Evolutionary conservation across 1,140 invertebrate species (phyloP), one percentile per base, ranked within the genome.

Genomic region (Trichoplusia ni): DNA sequence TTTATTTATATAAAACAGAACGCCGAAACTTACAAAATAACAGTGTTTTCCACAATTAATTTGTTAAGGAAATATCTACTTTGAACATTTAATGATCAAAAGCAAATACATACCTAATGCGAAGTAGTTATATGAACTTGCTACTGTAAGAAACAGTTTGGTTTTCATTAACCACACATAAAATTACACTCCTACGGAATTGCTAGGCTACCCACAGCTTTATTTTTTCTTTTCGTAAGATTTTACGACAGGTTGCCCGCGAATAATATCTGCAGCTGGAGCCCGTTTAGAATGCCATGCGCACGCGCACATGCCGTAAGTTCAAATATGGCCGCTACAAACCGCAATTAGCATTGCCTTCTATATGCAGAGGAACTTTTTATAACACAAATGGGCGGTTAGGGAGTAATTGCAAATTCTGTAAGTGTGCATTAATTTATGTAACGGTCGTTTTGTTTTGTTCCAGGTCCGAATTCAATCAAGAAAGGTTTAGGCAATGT

Each of bases 291-390:
- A 68, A 86, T 86, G 82, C 80, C 58, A 64, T 49, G 65, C 73
- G 71, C 79, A 67, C 68, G 65, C 78, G 75, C 69, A 51, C 72
- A 67, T 44, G 70, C 77, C 79, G 76, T 84, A 84, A 86, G 86
- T 84, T 81, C 79, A 81, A 81, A 86, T 86, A 80, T 76, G 79
- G 80, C 61, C 14, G 71, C 75, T 74, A 81, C 84, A 81, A 82
- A 89, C 80, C 83, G 77, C 82, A 85, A 89, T 86, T 85, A 87
- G 78, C 76, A 86, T 85, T 74, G 51, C 58, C 71, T 27, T 27
- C 25, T 66, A 63, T 71, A 70, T 23, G 73, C 33, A 58, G 63
- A 65, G 54, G 59, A 69, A 72, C 51, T 75, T 79, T 81, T 82
- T 78, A 69, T 77, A 73, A 72, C 60, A 64, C 56, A 64, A 64